Evolutionary conservation across 2,888 invertebrate genomes (phyloP).

Genomic region (Bhutanitis thaidina): DNA sequence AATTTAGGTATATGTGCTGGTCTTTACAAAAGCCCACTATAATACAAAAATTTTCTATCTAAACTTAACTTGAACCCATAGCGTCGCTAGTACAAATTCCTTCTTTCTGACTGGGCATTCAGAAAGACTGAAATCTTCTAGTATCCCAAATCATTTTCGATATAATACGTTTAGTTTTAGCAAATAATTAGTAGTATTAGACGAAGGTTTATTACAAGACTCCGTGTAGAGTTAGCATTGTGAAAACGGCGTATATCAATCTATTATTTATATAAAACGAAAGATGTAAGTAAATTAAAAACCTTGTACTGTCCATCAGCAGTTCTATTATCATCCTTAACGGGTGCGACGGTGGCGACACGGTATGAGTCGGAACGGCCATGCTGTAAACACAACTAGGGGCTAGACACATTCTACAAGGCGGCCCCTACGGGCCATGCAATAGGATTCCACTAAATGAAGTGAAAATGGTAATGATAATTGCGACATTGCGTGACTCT

Average conservation of each 20-base stretch:
- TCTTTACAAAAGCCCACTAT: too few relatives aligned
- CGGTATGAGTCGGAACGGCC: constrained; percentile 98
- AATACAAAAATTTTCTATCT: too few relatives aligned
- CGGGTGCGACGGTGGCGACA: constrained; percentile 95
- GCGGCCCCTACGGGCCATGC: constrained; percentile 75
- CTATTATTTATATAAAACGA: constrained; percentile 26
- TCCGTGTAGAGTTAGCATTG: constrained; percentile 11
- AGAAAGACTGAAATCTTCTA: too few relatives aligned
- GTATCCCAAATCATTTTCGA: too few relatives aligned
- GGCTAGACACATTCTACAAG: constrained; percentile 77
- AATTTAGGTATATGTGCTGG: too few relatives aligned
- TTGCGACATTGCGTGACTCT: constrained; percentile 41
- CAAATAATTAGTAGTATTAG: not conserved
- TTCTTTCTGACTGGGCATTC: too few relatives aligned
- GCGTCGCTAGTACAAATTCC: too few relatives aligned
- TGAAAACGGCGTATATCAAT: constrained; percentile 21
- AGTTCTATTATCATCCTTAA: constrained; percentile 97
- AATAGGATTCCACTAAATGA: constrained; percentile 32
- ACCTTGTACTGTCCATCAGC: constrained; percentile 97
- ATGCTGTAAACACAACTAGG: constrained; percentile 87
- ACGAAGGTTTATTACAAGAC: not conserved
- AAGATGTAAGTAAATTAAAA: constrained; percentile 72
- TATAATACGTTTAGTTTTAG: too few relatives aligned
- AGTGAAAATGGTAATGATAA: constrained; percentile 44
- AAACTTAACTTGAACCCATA: too few relatives aligned